Conservation (phyloP, 2,888 invertebrate species). For the Lasioglossum malachurum region DNA sequence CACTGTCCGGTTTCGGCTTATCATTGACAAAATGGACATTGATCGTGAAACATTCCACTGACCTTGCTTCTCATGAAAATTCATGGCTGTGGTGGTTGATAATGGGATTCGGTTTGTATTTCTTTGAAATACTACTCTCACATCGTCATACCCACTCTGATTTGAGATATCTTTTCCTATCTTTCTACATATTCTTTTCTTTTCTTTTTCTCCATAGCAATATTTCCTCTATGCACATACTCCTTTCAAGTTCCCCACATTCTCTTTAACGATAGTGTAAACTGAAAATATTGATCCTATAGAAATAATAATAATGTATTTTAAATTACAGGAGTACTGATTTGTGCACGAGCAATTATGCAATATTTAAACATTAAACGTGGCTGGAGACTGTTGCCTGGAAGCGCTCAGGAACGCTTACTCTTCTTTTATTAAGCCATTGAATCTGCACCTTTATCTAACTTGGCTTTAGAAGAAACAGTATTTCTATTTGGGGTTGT, state of each 20-base stretch:
- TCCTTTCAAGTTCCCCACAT: too few relatives aligned
- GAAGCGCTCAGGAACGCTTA: constrained; percentile 94
- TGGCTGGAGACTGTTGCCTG: constrained; percentile 94
- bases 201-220: too few relatives aligned
- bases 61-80: constrained; percentile 94
- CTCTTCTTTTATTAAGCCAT: constrained; percentile 92
- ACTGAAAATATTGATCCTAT: constrained; percentile 10
- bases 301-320: constrained; percentile 29
- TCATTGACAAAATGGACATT: constrained; percentile 98
- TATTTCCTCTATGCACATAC: too few relatives aligned
- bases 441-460: constrained; percentile 66
- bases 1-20: constrained; percentile 95
- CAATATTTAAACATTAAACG: constrained; percentile 96
- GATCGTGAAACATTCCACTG: constrained; percentile 96
- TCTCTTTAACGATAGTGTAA: background rate
- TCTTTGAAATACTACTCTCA: too few relatives aligned
- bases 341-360: constrained; percentile 94
- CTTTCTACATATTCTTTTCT: too few relatives aligned
- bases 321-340: constrained; percentile 89
- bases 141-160: too few relatives aligned
- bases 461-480: constrained; percentile 77
- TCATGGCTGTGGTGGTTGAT: constrained; percentile 97
- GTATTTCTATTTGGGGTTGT: constrained; percentile 80
- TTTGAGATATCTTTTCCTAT: too few relatives aligned
- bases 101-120: constrained; percentile 92